Evolutionary conservation across 2,888 invertebrate species (phyloP).

Genomic region (Drosophila neotestacea): DNA sequence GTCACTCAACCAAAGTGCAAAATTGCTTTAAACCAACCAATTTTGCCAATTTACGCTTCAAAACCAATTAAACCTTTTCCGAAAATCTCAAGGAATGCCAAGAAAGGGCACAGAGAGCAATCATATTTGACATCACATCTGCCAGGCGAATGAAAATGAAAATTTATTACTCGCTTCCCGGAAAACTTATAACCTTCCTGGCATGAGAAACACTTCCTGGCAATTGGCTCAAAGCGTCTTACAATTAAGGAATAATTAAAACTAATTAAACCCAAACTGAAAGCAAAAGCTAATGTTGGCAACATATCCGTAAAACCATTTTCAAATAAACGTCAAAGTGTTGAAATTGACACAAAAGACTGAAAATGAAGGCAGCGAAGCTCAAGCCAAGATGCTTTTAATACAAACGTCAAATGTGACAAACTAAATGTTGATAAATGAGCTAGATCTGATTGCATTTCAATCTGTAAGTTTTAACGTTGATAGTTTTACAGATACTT

Average conservation of each 20-base stretch:
- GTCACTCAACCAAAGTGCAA: conserved; percentile 1
- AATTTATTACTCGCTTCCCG: conserved; percentile 62
- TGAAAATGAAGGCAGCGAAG: background rate
- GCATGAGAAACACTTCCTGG: conserved; percentile 13
- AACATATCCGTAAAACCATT: conserved; percentile 34
- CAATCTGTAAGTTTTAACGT: background rate
- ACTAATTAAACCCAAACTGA: conserved; percentile 48
- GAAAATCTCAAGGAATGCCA: background rate
- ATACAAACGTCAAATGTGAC: background rate
- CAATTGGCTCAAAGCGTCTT: conserved; percentile 45
- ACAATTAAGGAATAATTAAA: conserved; percentile 58
- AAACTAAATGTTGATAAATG: background rate
- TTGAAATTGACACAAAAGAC: background rate
- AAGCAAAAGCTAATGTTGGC: background rate
- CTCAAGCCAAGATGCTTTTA: background rate
- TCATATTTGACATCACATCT: conserved; percentile 8
- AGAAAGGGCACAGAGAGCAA: background rate
- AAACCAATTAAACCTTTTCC: conserved; percentile 11
- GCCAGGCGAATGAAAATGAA: conserved; percentile 41
- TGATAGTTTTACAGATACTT: too few relatives aligned
- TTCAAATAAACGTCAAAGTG: conserved; percentile 31
- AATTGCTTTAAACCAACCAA: background rate
- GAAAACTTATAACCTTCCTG: background rate
- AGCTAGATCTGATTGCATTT: conserved; percentile 9
- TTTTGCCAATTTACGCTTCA: background rate